Evolutionary conservation across 1,140 invertebrate species (phyloP).

Genomic region (Gryllus bimaculatus): DNA sequence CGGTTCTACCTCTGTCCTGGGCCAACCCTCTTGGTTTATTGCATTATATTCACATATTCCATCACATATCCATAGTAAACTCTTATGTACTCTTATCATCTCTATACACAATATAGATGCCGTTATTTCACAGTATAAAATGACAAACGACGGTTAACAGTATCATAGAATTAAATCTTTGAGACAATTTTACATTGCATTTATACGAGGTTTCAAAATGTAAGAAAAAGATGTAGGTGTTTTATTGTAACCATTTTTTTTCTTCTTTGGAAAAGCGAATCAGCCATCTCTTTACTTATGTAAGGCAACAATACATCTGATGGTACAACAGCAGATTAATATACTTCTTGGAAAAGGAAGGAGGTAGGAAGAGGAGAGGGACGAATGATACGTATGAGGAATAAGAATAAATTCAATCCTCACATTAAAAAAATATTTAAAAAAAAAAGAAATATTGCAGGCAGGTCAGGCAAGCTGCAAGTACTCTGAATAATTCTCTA

Average conservation of each 20-base stretch:
- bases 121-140: not conserved
- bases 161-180: not conserved
- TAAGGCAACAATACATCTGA: constrained; percentile 4
- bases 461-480: not conserved
- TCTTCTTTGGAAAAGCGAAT: not conserved
- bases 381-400: not conserved
- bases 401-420: not conserved
- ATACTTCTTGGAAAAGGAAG: not conserved
- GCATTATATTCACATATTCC: not conserved
- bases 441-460: not conserved
- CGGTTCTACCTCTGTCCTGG: too few species aligned
- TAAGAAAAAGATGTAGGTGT: not conserved
- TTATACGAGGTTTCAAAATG: not conserved
- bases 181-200: not conserved
- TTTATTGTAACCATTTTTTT: not conserved
- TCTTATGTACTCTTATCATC: not conserved
- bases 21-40: not conserved
- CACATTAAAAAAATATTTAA: not conserved
- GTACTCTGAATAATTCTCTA: too few species aligned
- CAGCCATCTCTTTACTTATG: not conserved
- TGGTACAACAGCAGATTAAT: constrained; percentile 1
- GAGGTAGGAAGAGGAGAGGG: not conserved
- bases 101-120: not conserved
- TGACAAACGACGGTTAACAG: constrained; percentile 1
- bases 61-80: not conserved